Base-by-base conservation (phyloP, 2,113 vertebrate genomes). In the Tachysurus fulvidraco region DNA sequence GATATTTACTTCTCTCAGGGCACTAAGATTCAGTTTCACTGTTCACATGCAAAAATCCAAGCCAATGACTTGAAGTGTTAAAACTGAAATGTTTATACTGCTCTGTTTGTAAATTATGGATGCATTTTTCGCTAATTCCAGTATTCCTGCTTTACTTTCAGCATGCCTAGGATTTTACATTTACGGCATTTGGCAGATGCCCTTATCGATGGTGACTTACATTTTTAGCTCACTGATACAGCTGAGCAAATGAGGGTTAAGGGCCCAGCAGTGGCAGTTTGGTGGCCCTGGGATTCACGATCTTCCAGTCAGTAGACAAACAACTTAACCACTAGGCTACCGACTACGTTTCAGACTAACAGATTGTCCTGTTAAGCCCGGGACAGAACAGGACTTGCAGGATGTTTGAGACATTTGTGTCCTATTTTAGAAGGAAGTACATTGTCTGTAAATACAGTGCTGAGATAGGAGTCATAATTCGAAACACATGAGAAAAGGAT, bases 391-490 rank as follows among this genome's bases (percentile, higher is more conserved):
- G 19, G 16, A 57, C 16, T 84, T 44, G 71, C 50, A 44, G 57
- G 28, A 85, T 65, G 36, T 57, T 64, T 5, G 25, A 67, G 60
- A 23, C 44, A n/a, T 19, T 79, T 67, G 76, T 4, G n/a, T 65
- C 46, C 78, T 85, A 60, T 65, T 64, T 52, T 6, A 64, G 57
- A 36, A 36, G 14, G 44, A 21, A 64, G 64, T 64, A 80, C 57
- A 87, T 60, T 80, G 74, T 71, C 36, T 84, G 59, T n/a, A 46
- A 80, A 71, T 81, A 80, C 21, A 21, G 65, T 28, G 36, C 19
- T 25, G 46, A 67, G 60, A 9, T n/a, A 13, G 11, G 16, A 19
- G 28, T 52, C 60, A 67, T 52, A 67, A 79, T 67, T 79, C 46
- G 19, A 60, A 28, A 65, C 30, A 79, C 21, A 59, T 46, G 5